These are phyloP conservation scores for Protosalanx chinensis DNA, from an alignment of 2,797 vertebrate genomes.

Conservation along the genomic window DNA sequence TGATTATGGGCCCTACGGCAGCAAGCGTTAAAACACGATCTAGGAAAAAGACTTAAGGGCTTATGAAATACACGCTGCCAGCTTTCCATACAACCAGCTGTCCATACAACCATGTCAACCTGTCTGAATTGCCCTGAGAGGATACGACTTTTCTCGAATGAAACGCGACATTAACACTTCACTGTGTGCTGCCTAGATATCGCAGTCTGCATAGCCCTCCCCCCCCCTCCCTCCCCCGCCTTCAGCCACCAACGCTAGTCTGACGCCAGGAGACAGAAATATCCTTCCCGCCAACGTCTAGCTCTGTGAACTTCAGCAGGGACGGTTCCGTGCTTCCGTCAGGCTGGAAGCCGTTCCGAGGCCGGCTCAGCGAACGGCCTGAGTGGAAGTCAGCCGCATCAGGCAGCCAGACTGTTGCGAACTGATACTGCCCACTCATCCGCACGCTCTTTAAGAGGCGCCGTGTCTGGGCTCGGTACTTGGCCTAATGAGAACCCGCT, in stretches of 20 bases:
- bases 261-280: constrained; percentile 30
- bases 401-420: constrained; percentile 18
- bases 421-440: constrained; percentile 8
- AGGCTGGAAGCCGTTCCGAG: constrained; percentile 23
- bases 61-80: not conserved
- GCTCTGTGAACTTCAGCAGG: constrained; percentile 32
- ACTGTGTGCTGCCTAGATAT: not conserved
- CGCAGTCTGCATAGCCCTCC: too few relatives aligned
- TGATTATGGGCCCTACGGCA: too few relatives aligned
- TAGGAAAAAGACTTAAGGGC: not conserved
- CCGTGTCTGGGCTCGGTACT: not conserved
- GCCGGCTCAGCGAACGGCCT: constrained; percentile 50
- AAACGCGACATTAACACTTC: not conserved
- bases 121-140: not conserved
- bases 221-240: too few relatives aligned
- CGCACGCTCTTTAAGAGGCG: not conserved
- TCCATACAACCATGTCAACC: not conserved
- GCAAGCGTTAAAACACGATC: not conserved
- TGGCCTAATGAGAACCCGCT: not conserved
- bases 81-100: not conserved
- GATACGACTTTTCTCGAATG: not conserved
- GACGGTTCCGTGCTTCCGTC: constrained; percentile 33
- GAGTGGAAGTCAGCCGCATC: constrained; percentile 31
- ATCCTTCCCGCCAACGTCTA: constrained; percentile 21
- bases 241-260: not conserved